Base-by-base conservation (phyloP, 2,797 vertebrate species). In the Acanthis flammea region DNA sequence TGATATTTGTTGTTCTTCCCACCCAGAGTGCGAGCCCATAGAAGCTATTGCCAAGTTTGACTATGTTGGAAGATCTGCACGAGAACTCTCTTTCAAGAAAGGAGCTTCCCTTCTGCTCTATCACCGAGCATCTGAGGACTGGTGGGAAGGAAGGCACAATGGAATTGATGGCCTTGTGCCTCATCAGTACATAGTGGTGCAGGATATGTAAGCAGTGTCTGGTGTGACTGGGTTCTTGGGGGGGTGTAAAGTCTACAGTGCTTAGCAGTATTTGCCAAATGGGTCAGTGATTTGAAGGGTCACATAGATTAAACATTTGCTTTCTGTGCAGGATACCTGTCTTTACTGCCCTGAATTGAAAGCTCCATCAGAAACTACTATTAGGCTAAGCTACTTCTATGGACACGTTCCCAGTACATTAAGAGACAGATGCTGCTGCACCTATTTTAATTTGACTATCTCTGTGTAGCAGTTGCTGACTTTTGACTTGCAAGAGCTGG, bases 21-120 rank as follows among this genome's bases (percentile, higher is more conserved):
- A 87, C 88, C 18, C 97, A 99, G 99, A 99, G 95, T 99, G 99
- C 0, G 99, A 99, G 89, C 99, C 99, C 65, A 99, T 99, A 74
- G 99, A 99, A 98, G 99, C 99, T 88, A 99, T 99, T 60, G 99
- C 99, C 95, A 99, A 99, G 97, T 99, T 99, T 83, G 99, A 99
- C 98, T 99, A 99, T 1, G 88, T 98, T 15, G 99, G 99, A 67
- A 99, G 99, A 76, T 99, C 99, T 11, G 99, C 99, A 48, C 98
- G 99, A 88, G 99, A 99, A 80, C 93, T 99, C 94, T 99, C 99
- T 94, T 99, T 99, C 98, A 99, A 99, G 98, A 99, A 99, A 97
- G 99, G 99, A 5, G 99, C 99, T 30, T 99, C 99, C 21, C 97
- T 99, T 92, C 98, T 99, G 95, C 98, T 99, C 63, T 99, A 99